A percentile compares a stretch with the other conserved stretches of the same genome.
Conservation (phyloP, 2,797 vertebrate species). For the Falco columbarius region DNA sequence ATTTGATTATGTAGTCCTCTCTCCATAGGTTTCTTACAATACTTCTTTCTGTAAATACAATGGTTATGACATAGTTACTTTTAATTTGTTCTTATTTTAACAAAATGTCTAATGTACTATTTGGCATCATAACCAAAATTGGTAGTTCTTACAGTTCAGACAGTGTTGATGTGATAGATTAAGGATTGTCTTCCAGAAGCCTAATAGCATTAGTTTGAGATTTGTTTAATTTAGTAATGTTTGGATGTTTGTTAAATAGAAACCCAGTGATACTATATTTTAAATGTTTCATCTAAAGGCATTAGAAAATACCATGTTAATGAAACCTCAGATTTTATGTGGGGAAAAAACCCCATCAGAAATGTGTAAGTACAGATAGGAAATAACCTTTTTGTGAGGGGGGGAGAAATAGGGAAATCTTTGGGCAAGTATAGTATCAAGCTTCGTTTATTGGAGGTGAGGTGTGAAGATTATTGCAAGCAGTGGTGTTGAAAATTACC, state of each 20-base stretch:
- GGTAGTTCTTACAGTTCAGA: neutral
- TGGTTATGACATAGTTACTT: neutral
- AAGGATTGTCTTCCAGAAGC: neutral
- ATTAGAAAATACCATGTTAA: neutral
- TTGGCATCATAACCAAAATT: neutral
- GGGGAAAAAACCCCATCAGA: neutral
- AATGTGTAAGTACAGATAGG: neutral
- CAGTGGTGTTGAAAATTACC: neutral
- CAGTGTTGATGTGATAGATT: neutral
- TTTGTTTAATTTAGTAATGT: neutral
- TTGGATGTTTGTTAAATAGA: neutral
- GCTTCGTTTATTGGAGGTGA: neutral
- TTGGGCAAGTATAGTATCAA: neutral
- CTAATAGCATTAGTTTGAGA: neutral
- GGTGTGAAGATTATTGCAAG: neutral
- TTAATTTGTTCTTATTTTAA: neutral
- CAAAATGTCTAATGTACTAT: neutral
- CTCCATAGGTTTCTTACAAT: neutral
- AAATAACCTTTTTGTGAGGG: neutral
- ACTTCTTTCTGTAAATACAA: neutral
- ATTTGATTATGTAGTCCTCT: neutral
- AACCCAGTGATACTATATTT: neutral
- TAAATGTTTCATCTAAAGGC: neutral
- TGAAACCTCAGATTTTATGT: neutral
- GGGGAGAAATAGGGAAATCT: neutral